Evolutionary conservation across 2,888 invertebrate genomes (phyloP), one percentile per base, ranked within the genome.

Genomic region (Euphydryas editha): DNA sequence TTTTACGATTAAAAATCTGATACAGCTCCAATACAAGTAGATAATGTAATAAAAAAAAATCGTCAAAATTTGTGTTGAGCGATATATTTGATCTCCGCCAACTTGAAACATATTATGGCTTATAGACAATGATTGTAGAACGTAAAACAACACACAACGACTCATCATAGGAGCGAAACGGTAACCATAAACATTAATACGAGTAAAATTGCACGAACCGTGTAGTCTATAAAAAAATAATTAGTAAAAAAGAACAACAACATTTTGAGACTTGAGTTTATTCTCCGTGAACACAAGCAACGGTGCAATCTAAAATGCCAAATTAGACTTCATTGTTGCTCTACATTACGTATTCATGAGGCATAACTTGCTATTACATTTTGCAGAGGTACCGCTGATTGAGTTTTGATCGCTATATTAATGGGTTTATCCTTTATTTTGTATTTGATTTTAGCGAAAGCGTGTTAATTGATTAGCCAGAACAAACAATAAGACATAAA

Each of bases 291-390:
- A 57, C 56, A 63, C 57, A 58, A 44, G 62, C 61, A 62, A 54
- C 58, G 62, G 59, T 67, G 67, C 67, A 67, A 67, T 67, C 67
- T 67, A 67, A 67, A 67, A 67, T 67, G 67, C 59, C 67, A 67
- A 67, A 67, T 67, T 67, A 67, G 62, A 62, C 59, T 67, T 67
- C 67, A 67, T 67, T 67, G 67, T 67, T 67, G 67, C 51, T 62
- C 62, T 42, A 55, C 59, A 67, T 67, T 62, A 67, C 57, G 67
- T 67, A 67, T 67, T 67, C 67, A 67, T 67, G 67, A 59, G 59
- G 59, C 62, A 67, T 67, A 67, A 67, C 67, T 67, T 62, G 62
- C 62, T 67, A 67, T 67, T 67, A 67, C 62, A 67, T 67, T 67
- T 67, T 67, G 67, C 55, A 54, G 59, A 62, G 67, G 67, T 62